Base-by-base conservation (phyloP, 2,888 invertebrate species). In the Athrips mouffetella region DNA sequence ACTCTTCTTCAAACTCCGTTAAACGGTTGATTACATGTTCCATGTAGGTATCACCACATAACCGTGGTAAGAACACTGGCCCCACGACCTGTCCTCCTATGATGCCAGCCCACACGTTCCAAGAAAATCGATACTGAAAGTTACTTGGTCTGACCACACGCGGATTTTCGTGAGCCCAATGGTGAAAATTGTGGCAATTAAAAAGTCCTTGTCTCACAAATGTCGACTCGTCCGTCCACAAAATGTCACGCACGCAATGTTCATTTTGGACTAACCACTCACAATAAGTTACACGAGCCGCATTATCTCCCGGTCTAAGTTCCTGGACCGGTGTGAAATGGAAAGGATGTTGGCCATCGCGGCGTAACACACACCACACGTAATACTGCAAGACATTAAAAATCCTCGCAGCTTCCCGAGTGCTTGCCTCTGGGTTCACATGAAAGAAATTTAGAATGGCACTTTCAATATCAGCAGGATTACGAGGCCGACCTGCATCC, bases 191-290 rank as follows among this genome's bases (percentile, higher is more conserved):
- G n/a, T 27, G 44, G 3, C 11, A 11, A 13, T 41, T 41, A 5
- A 41, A 41, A 13, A 41, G 25, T 25, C 41, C 41, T 23, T 7
- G 2, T 41, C 29, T 2, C 10, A 16, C 16, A 18, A 27, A 44
- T n/a, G 44, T 29, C 7, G 30, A 27, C 30, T 44, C 44, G 16
- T 44, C 44, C 3, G 44, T 29, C 44, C 44, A n/a, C n/a, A n/a
- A n/a, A n/a, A n/a, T n/a, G n/a, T n/a, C n/a, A n/a, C n/a, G n/a
- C n/a, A n/a, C n/a, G 11, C 5, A 44, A 4, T 25, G 5, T 25
- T 25, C 5, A 8, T 25, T 25, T 8, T 25, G 5, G 5, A 25
- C 5, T 8, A 25, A 8, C 25, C 25, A 25, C 25, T 8, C 5
- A 8, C 25, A 25, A 25, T 6, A 25, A 4, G 5, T 6, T 8